These are phyloP conservation scores for Taenaris catops DNA, from an alignment of 2,888 invertebrate species.

Conservation along the genomic window DNA sequence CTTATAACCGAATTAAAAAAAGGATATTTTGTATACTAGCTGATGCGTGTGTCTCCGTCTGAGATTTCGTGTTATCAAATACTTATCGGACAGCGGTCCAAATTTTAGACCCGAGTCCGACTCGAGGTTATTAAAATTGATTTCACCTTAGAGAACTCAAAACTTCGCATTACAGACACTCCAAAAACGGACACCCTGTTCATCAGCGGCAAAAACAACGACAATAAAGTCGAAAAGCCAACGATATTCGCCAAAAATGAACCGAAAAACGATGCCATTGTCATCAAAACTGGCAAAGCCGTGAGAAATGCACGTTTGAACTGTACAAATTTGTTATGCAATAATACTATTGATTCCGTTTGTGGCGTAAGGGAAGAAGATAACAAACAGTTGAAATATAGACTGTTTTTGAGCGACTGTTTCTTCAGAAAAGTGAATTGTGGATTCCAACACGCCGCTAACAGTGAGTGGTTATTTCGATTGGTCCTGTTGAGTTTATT, in stretches of 20 bases:
- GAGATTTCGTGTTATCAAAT: too few relatives aligned
- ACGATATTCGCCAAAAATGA: constrained; percentile 2
- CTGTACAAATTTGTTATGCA: constrained; percentile 46
- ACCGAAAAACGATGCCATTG: constrained; percentile 2
- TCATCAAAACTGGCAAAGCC: constrained; percentile 2
- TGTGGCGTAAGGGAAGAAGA: constrained; percentile 50
- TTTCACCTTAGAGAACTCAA: too few relatives aligned
- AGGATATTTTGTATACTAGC: too few relatives aligned
- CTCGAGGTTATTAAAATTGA: too few relatives aligned
- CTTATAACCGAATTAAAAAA: too few relatives aligned
- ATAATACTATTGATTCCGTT: constrained; percentile 36
- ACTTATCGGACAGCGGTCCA: too few relatives aligned
- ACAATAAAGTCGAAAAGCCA: constrained; percentile 27
- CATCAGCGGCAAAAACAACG: constrained; percentile 47
- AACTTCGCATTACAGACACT: constrained; percentile 34
- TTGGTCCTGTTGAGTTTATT: too few relatives aligned
- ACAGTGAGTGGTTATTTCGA: too few relatives aligned
- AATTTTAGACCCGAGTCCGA: too few relatives aligned
- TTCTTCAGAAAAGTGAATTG: constrained; percentile 64
- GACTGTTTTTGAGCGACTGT: constrained; percentile 59
- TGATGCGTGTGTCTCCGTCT: too few relatives aligned
- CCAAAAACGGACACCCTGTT: constrained; percentile 42
- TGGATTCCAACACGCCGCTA: constrained; percentile 42
- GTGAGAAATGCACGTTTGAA: constrained; percentile 29
- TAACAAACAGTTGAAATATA: constrained; percentile 36